Conservation (phyloP, 2,888 invertebrate species). For the Myopa tessellatipennis region DNA sequence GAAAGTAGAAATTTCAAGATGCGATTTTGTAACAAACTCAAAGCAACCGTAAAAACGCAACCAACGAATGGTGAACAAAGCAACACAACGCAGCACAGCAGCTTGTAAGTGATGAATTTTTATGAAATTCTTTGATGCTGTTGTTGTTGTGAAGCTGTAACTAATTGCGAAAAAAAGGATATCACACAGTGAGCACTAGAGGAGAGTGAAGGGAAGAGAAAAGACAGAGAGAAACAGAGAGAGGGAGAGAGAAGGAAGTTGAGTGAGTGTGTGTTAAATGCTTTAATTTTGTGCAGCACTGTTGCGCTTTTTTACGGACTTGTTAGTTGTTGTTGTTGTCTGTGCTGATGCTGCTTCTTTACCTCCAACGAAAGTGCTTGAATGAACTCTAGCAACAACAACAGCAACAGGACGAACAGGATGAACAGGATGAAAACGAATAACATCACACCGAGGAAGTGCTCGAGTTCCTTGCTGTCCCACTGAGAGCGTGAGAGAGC, state of each 20-base stretch:
- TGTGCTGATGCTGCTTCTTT: background rate
- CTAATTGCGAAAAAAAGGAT: too few species aligned
- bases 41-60: too few species aligned
- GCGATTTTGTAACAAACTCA: too few species aligned
- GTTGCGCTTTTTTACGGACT: slow-evolving; percentile 11
- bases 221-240: background rate
- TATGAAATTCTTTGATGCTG: too few species aligned
- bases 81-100: too few species aligned
- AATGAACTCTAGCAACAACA: background rate
- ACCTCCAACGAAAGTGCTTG: background rate
- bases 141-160: too few species aligned
- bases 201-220: background rate
- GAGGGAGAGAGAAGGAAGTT: background rate
- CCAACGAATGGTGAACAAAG: too few species aligned
- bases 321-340: background rate
- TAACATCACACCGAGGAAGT: too few species aligned
- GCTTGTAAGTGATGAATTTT: too few species aligned
- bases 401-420: background rate
- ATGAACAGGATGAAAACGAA: background rate
- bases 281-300: slow-evolving; percentile 4
- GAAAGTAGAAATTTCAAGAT: too few species aligned
- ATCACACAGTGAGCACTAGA: background rate
- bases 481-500: too few species aligned
- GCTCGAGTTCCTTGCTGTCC: too few species aligned
- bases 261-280: background rate